Base-by-base conservation (phyloP, 2,113 vertebrate genomes). In the Meleagris gallopavo region DNA sequence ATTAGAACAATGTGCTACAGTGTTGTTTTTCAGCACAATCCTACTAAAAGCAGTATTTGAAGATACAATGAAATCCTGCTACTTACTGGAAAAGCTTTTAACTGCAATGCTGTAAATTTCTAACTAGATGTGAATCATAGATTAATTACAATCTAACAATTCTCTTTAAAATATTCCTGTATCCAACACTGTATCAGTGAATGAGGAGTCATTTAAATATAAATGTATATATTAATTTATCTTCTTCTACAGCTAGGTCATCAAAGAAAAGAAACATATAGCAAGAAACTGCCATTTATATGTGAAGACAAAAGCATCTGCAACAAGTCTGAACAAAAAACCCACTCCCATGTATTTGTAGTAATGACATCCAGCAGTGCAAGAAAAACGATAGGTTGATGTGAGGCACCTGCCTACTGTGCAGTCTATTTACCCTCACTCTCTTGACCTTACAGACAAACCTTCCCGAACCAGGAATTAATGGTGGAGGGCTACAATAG, bases 381-480 rank as follows among this genome's bases (percentile, higher is more conserved):
- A 75, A 78, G 73, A 78, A 71, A 86, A 80, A 57, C 8, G 3
- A 67, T 0, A 74, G 52, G 55, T 74, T 21, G 16, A 66, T 65
- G 48, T 43, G 86, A 86, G 32, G 43, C 0, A 0, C 16, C 38
- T 25, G 84, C 32, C 71, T 67, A 2, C 50, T 83, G 78, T 77
- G 27, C 14, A 83, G 2, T 34, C 45, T 71, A 54, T 73, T 62
- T 79, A 55, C n/a, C 50, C 85, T 27, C 85, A 72, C 12, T 21
- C 29, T 64, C 62, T 43, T 74, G 62, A 80, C 38, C n/a, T 71
- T 50, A 70, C 19, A 76, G 67, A 79, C 45, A 92, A 97, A 77
- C 30, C 50, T 36, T 92, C 91, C 7, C 64, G 64, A 88, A 67
- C 38, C 36, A 93, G 78, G 58, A 93, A 89, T 40, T 79, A 86